phyloP scores from a whole-genome alignment of 2,888 invertebrate species.

The Lepidonotus clava region DNA sequence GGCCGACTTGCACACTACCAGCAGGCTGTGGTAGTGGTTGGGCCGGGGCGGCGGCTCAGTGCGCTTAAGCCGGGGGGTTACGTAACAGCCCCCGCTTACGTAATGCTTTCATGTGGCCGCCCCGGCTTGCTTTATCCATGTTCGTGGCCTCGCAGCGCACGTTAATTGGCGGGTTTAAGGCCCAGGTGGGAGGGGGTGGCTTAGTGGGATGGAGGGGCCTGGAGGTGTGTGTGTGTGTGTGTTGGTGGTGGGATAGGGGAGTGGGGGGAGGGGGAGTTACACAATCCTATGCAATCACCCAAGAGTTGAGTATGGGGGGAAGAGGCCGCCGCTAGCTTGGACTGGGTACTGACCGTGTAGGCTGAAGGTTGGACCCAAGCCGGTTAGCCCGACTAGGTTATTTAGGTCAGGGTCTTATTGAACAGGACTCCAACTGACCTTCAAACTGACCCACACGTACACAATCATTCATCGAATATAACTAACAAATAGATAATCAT shows the following conservation, averaged over 20 bases:
- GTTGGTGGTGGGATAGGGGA: not conserved
- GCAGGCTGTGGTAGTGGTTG: not conserved
- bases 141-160: not conserved
- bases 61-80: not conserved
- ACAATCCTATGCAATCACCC: not conserved
- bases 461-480: no score
- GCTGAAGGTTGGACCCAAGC: no score
- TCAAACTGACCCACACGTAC: no score
- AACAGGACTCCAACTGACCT: no score
- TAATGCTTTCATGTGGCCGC: not conserved
- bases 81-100: not conserved
- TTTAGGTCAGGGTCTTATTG: no score
- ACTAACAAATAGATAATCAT: no score
- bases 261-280: not conserved
- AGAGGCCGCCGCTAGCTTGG: no score
- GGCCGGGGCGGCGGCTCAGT: not conserved
- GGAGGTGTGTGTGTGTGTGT: no score
- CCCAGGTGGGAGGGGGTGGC: not conserved
- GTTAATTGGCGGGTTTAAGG: conserved; percentile 15
- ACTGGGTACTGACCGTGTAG: no score
- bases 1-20: no score
- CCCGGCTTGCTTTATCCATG: conserved; percentile 7
- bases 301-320: no score
- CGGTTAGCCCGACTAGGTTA: no score
- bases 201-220: not conserved